Conservation (phyloP, 1,140 invertebrate species). For the Drosophila orena region DNA sequence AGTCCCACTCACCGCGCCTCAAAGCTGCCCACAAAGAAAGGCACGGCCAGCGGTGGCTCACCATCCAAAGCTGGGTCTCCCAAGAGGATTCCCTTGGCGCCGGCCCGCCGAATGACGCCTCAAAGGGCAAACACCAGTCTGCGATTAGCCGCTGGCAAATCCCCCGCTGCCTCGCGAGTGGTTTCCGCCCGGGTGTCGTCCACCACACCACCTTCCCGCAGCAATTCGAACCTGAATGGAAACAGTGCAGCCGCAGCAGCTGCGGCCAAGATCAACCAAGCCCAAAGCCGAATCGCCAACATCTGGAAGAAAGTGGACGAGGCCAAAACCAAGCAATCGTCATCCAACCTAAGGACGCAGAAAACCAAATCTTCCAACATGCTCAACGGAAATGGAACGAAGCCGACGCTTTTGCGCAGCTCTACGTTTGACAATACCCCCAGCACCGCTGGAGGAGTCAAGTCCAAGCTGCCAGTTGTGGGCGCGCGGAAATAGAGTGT, state of each 20-base stretch:
- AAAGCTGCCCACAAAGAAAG: slow-evolving; percentile 75
- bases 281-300: slow-evolving; percentile 94
- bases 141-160: slow-evolving; percentile 70
- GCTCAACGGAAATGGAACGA: slow-evolving; percentile 44
- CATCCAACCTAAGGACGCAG: slow-evolving; percentile 61
- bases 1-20: slow-evolving; percentile 84
- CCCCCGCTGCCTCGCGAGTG: slow-evolving; percentile 53
- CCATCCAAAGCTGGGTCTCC: slow-evolving; percentile 39
- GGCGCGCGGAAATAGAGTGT: slow-evolving; percentile 32
- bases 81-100: slow-evolving; percentile 26
- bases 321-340: slow-evolving; percentile 74
- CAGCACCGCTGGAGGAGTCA: slow-evolving; percentile 7
- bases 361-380: slow-evolving; percentile 72
- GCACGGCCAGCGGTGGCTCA: slow-evolving; percentile 49
- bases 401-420: slow-evolving; percentile 86
- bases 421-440: slow-evolving; percentile 89
- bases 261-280: slow-evolving; percentile 85
- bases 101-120: slow-evolving; percentile 81
- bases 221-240: slow-evolving; percentile 86
- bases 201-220: slow-evolving; percentile 87
- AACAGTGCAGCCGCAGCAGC: slow-evolving; percentile 58
- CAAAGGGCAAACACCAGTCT: slow-evolving; percentile 85
- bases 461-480: slow-evolving; percentile 62
- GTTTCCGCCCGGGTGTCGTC: slow-evolving; percentile 85
- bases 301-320: slow-evolving; percentile 95